Evolutionary conservation across 2,113 vertebrate species (phyloP).

Genomic region (Cinclus cinclus): DNA sequence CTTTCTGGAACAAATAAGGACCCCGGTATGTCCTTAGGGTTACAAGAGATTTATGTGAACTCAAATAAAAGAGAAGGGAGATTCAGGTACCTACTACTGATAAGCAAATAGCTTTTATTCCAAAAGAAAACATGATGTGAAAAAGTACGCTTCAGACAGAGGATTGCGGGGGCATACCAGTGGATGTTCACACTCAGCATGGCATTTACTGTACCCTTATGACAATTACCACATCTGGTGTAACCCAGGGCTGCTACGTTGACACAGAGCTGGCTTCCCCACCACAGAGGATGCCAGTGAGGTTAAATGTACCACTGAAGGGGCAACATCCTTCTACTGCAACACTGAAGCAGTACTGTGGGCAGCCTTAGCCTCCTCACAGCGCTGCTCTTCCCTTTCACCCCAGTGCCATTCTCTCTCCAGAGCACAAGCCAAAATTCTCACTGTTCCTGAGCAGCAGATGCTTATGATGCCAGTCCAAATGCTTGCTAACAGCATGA

Average conservation of each 20-base stretch:
- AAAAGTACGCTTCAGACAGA: background rate
- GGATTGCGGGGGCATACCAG: fast-evolving
- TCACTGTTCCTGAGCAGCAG: background rate
- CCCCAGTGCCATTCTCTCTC: background rate
- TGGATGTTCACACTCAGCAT: conserved; percentile 8
- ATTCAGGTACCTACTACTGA: background rate
- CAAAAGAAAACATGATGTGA: background rate
- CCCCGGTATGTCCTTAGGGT: background rate
- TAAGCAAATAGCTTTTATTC: background rate
- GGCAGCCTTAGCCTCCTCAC: background rate
- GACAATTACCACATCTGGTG: background rate
- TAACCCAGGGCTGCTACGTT: background rate
- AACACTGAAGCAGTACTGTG: background rate
- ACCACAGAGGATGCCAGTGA: background rate
- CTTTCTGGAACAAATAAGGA: background rate
- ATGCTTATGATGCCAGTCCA: background rate
- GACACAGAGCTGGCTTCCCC: background rate
- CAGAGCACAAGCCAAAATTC: background rate
- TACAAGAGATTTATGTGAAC: background rate
- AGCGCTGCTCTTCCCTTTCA: background rate
- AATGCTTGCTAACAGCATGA: background rate
- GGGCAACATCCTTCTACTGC: fast-evolving
- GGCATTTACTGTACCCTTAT: background rate
- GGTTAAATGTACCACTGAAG: background rate
- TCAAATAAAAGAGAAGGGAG: background rate